These are phyloP conservation scores for Drosophila colorata DNA, from an alignment of 2,888 invertebrate species.

Conservation along the genomic window DNA sequence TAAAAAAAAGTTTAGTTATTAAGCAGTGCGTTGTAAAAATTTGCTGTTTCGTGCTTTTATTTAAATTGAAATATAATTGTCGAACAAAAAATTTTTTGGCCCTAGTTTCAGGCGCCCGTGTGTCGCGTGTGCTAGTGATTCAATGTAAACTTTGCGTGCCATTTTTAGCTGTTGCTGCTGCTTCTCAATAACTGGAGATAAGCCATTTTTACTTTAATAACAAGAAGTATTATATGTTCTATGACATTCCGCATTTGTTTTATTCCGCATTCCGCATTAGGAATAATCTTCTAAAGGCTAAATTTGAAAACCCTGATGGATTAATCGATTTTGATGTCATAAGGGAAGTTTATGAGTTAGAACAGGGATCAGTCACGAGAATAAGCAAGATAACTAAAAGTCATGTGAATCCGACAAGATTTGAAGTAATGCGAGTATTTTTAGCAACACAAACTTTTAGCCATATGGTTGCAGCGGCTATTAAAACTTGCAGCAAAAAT, in stretches of 20 bases:
- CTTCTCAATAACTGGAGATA: too few species aligned
- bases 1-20: too few species aligned
- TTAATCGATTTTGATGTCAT: neutral
- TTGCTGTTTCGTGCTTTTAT: too few species aligned
- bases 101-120: too few species aligned
- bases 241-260: neutral
- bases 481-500: too few species aligned
- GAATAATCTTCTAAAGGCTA: constrained; percentile 1
- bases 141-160: too few species aligned
- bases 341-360: neutral
- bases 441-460: neutral
- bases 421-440: neutral
- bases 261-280: neutral
- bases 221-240: neutral
- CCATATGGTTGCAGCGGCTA: too few species aligned
- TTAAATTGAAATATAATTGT: too few species aligned
- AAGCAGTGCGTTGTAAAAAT: too few species aligned
- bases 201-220: neutral
- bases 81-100: too few species aligned
- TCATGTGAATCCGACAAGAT: neutral
- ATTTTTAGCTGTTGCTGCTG: too few species aligned
- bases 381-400: neutral
- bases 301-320: neutral
- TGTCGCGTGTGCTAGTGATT: too few species aligned
- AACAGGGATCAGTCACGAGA: neutral